phyloP scores from a whole-genome alignment of 2,113 vertebrate species.

The Condylura cristata region DNA sequence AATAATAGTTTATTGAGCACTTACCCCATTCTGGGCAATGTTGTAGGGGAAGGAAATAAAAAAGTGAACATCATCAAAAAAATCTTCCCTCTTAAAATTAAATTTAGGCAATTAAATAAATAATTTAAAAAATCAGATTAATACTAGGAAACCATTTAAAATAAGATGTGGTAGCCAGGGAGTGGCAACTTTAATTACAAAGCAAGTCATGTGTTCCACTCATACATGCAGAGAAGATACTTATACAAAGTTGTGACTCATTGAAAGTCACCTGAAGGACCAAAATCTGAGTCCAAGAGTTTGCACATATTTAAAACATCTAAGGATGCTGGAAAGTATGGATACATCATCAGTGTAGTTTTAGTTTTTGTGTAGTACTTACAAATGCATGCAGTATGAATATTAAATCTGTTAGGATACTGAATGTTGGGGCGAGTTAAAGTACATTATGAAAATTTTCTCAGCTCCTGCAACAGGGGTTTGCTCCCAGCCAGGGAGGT shows the following conservation, averaged over 20 bases:
- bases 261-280: too few relatives aligned
- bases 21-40: not conserved
- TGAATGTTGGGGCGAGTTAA: too few relatives aligned
- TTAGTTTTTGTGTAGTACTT: not conserved
- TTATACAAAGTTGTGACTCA: not conserved
- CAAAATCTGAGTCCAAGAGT: not conserved
- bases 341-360: not conserved
- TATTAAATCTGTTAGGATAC: too few relatives aligned
- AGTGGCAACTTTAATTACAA: not conserved
- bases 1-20: not conserved
- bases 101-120: not conserved
- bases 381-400: not conserved
- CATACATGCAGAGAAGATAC: not conserved
- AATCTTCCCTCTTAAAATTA: not conserved
- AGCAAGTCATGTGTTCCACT: not conserved
- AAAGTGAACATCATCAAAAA: not conserved
- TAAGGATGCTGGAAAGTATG: not conserved
- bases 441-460: too few relatives aligned
- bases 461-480: too few relatives aligned
- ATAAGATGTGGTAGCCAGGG: not conserved
- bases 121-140: not conserved
- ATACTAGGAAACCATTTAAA: slow-evolving; percentile 48
- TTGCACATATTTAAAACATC: slow-evolving; percentile 24
- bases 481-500: too few relatives aligned
- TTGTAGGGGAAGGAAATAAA: not conserved